These are phyloP conservation scores for Eilema sororculum DNA, from an alignment of 2,888 invertebrate genomes.

Conservation along the genomic window DNA sequence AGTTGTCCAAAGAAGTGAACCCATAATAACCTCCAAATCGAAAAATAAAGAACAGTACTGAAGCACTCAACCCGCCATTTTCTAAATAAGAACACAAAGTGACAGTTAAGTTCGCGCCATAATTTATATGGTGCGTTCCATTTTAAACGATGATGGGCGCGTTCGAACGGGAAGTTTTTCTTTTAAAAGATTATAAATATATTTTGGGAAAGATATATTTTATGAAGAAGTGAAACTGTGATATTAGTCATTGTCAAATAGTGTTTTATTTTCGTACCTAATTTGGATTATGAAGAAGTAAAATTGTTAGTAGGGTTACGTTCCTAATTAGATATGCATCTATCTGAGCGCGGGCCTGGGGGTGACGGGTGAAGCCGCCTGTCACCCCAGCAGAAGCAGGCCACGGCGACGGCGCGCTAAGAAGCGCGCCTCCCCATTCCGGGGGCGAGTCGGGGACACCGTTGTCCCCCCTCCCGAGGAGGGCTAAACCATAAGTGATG, in stretches of 20 bases:
- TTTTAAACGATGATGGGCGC: slow-evolving; percentile 52
- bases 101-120: slow-evolving; percentile 57
- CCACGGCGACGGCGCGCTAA: too few relatives aligned
- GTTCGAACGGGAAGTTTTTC: slow-evolving; percentile 37
- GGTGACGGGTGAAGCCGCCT: too few relatives aligned
- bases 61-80: slow-evolving; percentile 49
- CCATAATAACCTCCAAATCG: slow-evolving; percentile 36
- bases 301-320: not conserved
- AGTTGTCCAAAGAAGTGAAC: slow-evolving; percentile 39
- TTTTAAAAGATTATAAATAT: slow-evolving; percentile 37
- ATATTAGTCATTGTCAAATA: slow-evolving; percentile 41
- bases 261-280: slow-evolving; percentile 16
- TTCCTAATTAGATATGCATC: not conserved
- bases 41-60: slow-evolving; percentile 28
- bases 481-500: too few relatives aligned
- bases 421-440: too few relatives aligned
- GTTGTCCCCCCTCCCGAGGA: too few relatives aligned
- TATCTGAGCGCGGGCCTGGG: too few relatives aligned
- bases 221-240: slow-evolving; percentile 33
- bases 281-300: not conserved
- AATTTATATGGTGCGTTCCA: slow-evolving; percentile 55
- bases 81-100: slow-evolving; percentile 55
- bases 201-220: slow-evolving; percentile 43
- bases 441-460: too few relatives aligned
- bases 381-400: too few relatives aligned